Conservation (phyloP, 2,113 vertebrate species). For the Antechinus flavipes region DNA sequence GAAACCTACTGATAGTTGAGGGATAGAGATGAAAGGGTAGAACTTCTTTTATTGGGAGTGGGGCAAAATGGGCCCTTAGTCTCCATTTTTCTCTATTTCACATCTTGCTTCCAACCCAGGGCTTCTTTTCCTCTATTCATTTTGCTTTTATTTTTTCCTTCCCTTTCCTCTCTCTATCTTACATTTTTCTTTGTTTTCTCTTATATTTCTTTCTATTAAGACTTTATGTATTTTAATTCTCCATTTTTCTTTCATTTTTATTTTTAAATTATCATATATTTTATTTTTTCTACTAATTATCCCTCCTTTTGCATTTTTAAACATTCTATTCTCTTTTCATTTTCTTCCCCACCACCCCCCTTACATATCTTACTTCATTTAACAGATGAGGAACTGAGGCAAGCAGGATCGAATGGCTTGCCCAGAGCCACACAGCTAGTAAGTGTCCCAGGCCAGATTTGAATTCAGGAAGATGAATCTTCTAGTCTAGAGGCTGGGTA, state of each 20-base stretch:
- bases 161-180: neutral
- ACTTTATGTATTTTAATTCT: neutral
- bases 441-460: neutral
- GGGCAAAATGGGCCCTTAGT: neutral
- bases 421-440: neutral
- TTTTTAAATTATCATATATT: no score
- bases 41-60: no score
- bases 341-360: no score
- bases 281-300: neutral
- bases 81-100: neutral
- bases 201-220: neutral
- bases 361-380: neutral
- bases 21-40: neutral
- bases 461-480: neutral
- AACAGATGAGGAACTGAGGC: slow-evolving; percentile 14
- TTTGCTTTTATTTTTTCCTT: neutral
- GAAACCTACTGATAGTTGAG: neutral
- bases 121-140: neutral
- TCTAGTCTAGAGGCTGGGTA: neutral
- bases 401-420: no score
- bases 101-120: neutral
- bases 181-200: neutral
- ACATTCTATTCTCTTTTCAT: neutral
- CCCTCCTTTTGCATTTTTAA: neutral
- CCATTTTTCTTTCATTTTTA: neutral